Percentiles rank a stretch among this genome's conserved stretches.
Conservation (phyloP, 2,113 vertebrate genomes). For the Engystomops pustulosus region DNA sequence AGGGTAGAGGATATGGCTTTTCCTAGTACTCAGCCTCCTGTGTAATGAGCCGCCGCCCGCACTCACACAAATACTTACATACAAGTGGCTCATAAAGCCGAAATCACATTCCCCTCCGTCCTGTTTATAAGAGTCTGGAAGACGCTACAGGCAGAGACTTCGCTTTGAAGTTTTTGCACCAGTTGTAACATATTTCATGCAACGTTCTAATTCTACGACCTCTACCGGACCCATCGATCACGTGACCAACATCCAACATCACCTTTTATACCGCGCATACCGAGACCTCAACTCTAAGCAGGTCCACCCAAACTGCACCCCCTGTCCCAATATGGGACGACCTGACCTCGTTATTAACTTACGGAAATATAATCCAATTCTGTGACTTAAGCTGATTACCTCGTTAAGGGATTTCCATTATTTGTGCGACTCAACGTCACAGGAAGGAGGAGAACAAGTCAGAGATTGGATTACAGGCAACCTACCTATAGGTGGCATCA, state of each 20-base stretch:
- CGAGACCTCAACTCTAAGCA: too few relatives aligned
- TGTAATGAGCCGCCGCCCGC: background rate
- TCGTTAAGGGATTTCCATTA: conserved; percentile 17
- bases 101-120: background rate
- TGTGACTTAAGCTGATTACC: background rate
- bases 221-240: too few relatives aligned
- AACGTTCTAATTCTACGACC: too few relatives aligned
- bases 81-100: background rate
- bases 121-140: background rate
- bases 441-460: background rate
- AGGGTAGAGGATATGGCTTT: background rate
- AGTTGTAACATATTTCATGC: too few relatives aligned
- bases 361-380: conserved; percentile 8
- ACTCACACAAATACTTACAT: conserved; percentile 6
- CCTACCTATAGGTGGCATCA: background rate
- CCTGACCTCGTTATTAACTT: background rate
- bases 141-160: too few relatives aligned
- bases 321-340: background rate
- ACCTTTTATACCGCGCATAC: too few relatives aligned
- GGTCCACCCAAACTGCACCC: too few relatives aligned
- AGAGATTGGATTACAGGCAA: background rate
- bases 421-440: background rate
- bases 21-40: conserved; percentile 10
- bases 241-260: too few relatives aligned
- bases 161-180: too few relatives aligned